Conservation (phyloP, 2,113 vertebrate species). For the Phrynosoma blainvillii region DNA sequence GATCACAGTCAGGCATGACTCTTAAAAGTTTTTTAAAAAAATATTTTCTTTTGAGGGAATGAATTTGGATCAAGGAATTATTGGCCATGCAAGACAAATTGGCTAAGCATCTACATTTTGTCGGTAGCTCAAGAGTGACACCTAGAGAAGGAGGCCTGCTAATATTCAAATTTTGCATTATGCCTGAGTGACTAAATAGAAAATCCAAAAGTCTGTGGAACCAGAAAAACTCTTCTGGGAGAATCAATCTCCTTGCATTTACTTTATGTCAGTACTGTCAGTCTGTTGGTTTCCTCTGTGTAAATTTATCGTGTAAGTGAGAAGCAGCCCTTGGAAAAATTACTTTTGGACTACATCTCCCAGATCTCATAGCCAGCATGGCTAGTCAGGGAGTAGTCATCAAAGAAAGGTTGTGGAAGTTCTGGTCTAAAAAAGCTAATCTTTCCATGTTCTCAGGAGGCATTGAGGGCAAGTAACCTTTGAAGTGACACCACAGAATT, state of each 20-base stretch:
- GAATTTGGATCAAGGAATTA: background rate
- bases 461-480: no score
- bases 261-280: conserved; percentile 31
- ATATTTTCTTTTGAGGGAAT: background rate
- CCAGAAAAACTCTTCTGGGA: background rate
- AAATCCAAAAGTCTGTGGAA: background rate
- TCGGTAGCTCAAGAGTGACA: background rate
- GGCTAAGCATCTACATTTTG: background rate
- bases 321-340: no score
- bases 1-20: background rate
- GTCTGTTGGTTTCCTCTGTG: conserved; percentile 35
- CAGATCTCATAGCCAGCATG: no score
- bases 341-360: no score
- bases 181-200: background rate
- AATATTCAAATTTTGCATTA: conserved; percentile 1
- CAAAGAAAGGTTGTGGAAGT: no score
- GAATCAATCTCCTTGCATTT: background rate
- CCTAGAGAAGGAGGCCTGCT: background rate
- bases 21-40: background rate
- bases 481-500: no score
- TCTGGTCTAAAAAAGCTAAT: no score
- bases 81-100: background rate
- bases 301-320: conserved; percentile 11
- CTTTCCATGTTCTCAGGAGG: no score
- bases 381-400: no score